A percentile compares a stretch with the other conserved stretches of the same genome.
Evolutionary conservation across 2,113 vertebrate genomes (phyloP).

Genomic region (Prunella fulvescens): DNA sequence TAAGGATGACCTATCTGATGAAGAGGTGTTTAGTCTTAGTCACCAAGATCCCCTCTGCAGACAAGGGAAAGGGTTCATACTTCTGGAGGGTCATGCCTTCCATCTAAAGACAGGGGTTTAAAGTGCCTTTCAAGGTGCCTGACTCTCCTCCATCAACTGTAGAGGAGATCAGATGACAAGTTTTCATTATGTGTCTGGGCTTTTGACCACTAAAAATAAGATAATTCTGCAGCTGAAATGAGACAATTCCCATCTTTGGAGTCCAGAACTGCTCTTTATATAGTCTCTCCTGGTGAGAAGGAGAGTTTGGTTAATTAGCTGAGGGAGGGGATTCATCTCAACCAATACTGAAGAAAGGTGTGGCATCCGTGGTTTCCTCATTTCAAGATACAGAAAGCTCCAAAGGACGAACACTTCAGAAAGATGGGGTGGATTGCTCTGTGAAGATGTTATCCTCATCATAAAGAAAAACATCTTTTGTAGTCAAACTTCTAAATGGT

Average conservation of each 20-base stretch:
- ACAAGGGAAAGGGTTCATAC: neutral
- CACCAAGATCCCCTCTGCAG: neutral
- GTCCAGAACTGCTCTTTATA: neutral
- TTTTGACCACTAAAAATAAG: neutral
- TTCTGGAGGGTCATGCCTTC: neutral
- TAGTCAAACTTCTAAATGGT: neutral
- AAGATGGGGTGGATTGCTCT: neutral
- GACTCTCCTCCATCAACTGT: neutral
- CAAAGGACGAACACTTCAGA: neutral
- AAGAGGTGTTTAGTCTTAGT: neutral
- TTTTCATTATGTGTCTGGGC: neutral
- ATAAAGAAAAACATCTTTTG: neutral
- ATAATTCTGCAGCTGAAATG: neutral
- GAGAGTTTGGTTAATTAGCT: neutral
- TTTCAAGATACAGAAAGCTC: neutral
- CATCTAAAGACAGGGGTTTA: neutral
- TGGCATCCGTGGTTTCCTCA: neutral
- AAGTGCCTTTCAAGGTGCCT: neutral
- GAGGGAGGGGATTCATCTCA: neutral
- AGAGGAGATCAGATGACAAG: neutral
- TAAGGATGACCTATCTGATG: neutral
- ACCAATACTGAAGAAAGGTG: neutral
- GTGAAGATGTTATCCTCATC: neutral
- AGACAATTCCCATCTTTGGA: neutral
- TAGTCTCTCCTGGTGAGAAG: neutral